A percentile compares a stretch with the other conserved stretches of the same genome.
These are phyloP conservation scores for Ardeotis arabs DNA, from an alignment of 2,113 vertebrate species.

Conservation along the genomic window DNA sequence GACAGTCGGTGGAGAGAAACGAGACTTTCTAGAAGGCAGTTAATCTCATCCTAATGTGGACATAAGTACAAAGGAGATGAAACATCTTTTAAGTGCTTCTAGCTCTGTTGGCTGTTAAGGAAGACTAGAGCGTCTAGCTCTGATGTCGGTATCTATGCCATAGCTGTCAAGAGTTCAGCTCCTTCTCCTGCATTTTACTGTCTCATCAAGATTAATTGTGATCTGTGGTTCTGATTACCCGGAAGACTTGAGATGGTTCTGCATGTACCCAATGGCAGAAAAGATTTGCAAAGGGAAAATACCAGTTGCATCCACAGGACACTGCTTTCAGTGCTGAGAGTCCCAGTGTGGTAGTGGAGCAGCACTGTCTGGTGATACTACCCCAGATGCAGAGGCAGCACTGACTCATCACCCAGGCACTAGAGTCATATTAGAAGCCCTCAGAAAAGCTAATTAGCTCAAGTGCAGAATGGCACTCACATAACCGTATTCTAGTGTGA, in stretches of 20 bases:
- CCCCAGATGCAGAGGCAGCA: background rate
- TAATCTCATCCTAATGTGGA: background rate
- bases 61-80: background rate
- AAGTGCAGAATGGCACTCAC: background rate
- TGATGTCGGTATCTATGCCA: background rate
- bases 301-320: accelerated
- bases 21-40: background rate
- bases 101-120: background rate
- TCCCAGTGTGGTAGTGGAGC: background rate
- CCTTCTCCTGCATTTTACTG: background rate
- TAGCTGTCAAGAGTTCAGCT: background rate
- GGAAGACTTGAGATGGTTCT: background rate
- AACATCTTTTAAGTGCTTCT: background rate
- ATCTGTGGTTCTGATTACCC: background rate
- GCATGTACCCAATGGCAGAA: background rate
- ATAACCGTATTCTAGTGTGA: background rate
- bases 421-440: background rate
- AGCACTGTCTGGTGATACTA: background rate
- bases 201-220: background rate
- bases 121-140: background rate
- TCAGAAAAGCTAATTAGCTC: background rate
- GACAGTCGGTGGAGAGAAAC: background rate
- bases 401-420: background rate
- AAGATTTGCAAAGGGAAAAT: background rate
- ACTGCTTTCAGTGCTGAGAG: background rate